phyloP scores from a whole-genome alignment of 2,113 vertebrate species.

The Chrysemys picta region DNA sequence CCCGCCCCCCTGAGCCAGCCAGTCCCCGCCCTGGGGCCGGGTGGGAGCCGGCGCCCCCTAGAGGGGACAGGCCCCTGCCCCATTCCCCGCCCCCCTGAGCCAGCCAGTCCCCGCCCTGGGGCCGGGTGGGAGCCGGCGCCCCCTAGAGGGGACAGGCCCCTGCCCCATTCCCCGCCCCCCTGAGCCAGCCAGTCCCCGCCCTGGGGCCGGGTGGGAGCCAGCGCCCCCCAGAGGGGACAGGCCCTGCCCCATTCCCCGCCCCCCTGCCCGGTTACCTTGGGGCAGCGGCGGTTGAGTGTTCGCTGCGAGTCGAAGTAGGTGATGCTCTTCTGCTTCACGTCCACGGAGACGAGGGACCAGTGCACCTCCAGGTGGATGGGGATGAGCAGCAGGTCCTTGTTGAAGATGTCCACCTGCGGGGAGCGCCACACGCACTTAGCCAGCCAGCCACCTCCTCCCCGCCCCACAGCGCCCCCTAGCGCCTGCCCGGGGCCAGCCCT shows the following conservation, averaged over 20 bases:
- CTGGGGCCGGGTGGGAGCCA: too few species aligned
- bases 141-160: too few species aligned
- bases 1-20: too few species aligned
- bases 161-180: not conserved
- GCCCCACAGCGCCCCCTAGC: not conserved
- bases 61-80: too few species aligned
- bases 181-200: too few species aligned
- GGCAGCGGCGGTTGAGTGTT: constrained; percentile 92
- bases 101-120: too few species aligned
- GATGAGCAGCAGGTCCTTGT: constrained; percentile 91
- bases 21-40: too few species aligned
- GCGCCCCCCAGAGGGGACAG: too few species aligned
- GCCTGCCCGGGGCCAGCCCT: not conserved
- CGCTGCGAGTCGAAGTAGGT: constrained; percentile 94
- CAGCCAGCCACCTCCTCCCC: not conserved
- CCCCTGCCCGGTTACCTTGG: constrained; percentile 81
- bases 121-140: too few species aligned
- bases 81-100: too few species aligned
- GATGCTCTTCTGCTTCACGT: constrained; percentile 86
- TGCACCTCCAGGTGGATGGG: constrained; percentile 95
- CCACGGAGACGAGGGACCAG: constrained; percentile 92
- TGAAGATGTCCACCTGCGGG: constrained; percentile 91
- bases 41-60: too few species aligned
- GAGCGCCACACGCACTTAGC: not conserved
- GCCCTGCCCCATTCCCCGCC: not conserved